A percentile compares a stretch with the other conserved stretches of the same genome.
These are phyloP conservation scores for Semicossyphus pulcher DNA, from an alignment of 2,113 vertebrate species.

Conservation along the genomic window DNA sequence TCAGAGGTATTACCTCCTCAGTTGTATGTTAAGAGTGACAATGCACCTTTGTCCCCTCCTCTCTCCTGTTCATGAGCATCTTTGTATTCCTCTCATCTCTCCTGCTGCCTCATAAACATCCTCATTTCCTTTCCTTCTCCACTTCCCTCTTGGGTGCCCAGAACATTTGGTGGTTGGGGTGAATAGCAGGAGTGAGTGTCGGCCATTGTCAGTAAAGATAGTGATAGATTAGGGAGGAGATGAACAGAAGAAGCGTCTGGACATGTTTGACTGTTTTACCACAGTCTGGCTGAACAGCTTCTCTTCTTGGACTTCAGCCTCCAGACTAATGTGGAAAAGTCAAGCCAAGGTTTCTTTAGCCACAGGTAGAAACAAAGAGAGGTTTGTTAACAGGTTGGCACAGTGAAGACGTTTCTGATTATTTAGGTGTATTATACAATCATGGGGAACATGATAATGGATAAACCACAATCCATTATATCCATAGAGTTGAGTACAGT, in stretches of 20 bases:
- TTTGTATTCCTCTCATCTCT: conserved; percentile 14
- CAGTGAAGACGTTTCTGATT: not conserved
- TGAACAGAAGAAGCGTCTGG: not conserved
- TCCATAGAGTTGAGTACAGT: not conserved
- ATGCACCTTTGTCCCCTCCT: not conserved
- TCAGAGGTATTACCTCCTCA: not conserved
- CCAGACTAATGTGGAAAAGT: conserved; percentile 28
- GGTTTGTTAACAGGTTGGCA: not conserved
- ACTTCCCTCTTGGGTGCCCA: not conserved
- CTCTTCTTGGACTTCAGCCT: not conserved
- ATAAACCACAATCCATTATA: not conserved
- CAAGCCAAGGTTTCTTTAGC: not conserved
- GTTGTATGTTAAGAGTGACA: not conserved
- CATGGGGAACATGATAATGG: not conserved
- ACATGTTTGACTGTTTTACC: not conserved
- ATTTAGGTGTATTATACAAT: conserved; percentile 9
- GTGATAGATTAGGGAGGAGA: not conserved
- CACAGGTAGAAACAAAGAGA: not conserved
- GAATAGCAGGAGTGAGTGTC: not conserved
- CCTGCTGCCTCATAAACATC: not conserved
- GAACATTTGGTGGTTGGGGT: not conserved
- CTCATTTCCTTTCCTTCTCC: not conserved
- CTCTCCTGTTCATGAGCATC: not conserved
- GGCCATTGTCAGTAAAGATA: conserved; percentile 8
- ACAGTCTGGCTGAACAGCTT: not conserved